Evolutionary conservation across 2,888 invertebrate genomes (phyloP).

Genomic region (Ommatoiulus sabulosus): DNA sequence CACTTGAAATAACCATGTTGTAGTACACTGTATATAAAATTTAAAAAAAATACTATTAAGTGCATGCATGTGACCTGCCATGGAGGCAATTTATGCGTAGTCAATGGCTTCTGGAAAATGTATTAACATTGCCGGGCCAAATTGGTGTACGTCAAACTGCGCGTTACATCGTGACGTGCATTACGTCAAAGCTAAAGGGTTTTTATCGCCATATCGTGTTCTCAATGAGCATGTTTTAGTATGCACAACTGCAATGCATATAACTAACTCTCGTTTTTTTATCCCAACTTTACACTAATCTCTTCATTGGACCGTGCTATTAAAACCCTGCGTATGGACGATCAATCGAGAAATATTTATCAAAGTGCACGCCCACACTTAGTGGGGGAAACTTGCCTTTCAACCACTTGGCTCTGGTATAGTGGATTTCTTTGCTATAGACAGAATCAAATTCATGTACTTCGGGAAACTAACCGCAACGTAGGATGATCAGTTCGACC

Average conservation of each 20-base stretch:
- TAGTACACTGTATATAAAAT: neutral
- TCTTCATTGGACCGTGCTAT: slow-evolving; percentile 10
- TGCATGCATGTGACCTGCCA: neutral
- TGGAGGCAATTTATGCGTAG: neutral
- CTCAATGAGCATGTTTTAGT: neutral
- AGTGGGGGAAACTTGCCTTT: neutral
- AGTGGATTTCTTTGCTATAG: neutral
- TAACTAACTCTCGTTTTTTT: neutral
- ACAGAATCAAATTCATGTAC: neutral
- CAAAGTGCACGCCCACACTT: slow-evolving; percentile 17
- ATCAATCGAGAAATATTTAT: slow-evolving; percentile 6
- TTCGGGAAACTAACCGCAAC: too few species aligned
- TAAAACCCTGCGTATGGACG: neutral
- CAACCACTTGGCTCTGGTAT: neutral
- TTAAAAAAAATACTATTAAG: too few species aligned
- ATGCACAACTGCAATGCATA: neutral
- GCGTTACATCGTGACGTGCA: slow-evolving; percentile 4
- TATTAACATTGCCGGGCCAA: neutral
- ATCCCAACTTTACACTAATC: neutral
- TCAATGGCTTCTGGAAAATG: slow-evolving; percentile 19
- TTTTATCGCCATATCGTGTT: neutral
- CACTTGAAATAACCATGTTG: neutral
- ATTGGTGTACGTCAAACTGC: slow-evolving; percentile 2
- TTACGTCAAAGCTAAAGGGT: neutral
- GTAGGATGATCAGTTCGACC: neutral